A percentile compares a stretch with the other conserved stretches of the same genome.
phyloP scores from a whole-genome alignment of 2,888 invertebrate species.

The Platerodrilus igneus region DNA sequence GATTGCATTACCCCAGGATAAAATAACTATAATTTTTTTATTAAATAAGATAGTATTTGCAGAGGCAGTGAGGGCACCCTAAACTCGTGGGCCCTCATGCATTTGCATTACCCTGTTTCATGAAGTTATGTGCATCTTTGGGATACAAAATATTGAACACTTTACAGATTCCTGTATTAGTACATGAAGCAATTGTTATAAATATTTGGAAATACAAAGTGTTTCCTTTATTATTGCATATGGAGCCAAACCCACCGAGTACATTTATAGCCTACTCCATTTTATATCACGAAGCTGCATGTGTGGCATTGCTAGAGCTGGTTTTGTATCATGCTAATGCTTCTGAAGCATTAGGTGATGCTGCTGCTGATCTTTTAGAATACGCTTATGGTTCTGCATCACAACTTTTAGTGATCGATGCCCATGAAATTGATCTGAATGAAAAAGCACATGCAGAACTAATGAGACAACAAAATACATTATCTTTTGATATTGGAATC shows the following conservation, averaged over 20 bases:
- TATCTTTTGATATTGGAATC: conserved; percentile 76
- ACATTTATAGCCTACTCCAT: conserved; percentile 72
- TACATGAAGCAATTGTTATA: conserved; percentile 78
- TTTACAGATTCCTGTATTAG: conserved; percentile 64
- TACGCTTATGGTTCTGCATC: conserved; percentile 70
- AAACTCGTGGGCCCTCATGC: too few relatives aligned
- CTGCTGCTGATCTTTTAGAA: conserved; percentile 75
- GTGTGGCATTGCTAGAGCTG: conserved; percentile 75
- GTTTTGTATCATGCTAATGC: conserved; percentile 77
- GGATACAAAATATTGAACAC: not conserved
- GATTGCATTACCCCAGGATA: too few relatives aligned
- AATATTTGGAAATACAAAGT: conserved; percentile 82
- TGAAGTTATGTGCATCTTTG: not conserved
- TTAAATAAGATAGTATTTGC: too few relatives aligned
- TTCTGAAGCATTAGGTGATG: conserved; percentile 71
- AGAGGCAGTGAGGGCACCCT: too few relatives aligned
- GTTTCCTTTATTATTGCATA: conserved; percentile 68
- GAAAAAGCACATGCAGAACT: conserved; percentile 58
- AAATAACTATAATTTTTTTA: too few relatives aligned
- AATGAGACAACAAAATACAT: conserved; percentile 59
- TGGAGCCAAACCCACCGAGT: conserved; percentile 59
- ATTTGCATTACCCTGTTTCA: too few relatives aligned
- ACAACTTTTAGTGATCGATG: conserved; percentile 55
- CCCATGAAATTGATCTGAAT: conserved; percentile 37
- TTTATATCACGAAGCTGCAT: conserved; percentile 53